These are phyloP conservation scores for Drosophila picticornis DNA, from an alignment of 2,888 invertebrate species.

Conservation along the genomic window DNA sequence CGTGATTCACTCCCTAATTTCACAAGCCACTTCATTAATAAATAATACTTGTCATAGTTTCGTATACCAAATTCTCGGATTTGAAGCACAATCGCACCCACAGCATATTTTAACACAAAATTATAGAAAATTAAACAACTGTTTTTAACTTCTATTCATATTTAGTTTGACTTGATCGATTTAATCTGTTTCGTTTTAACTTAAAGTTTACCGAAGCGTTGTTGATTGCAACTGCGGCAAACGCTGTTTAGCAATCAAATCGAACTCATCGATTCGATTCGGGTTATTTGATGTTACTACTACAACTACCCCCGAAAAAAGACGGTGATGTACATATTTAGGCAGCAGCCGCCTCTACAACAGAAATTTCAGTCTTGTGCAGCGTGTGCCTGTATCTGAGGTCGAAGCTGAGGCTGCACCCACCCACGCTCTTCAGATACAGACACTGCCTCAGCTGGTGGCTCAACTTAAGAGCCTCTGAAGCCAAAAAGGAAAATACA, in stretches of 20 bases:
- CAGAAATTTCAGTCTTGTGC: slow-evolving; percentile 5
- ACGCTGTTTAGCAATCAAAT: slow-evolving; percentile 7
- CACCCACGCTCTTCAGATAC: slow-evolving; percentile 1
- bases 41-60: not conserved
- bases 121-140: not conserved
- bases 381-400: slow-evolving; percentile 8
- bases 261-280: slow-evolving; percentile 13
- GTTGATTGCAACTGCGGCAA: not conserved
- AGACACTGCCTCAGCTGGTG: not conserved
- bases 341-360: slow-evolving; percentile 27
- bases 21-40: not conserved
- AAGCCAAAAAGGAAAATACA: slow-evolving; percentile 23
- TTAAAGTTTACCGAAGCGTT: slow-evolving; percentile 1
- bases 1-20: not conserved
- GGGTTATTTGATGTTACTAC: slow-evolving; percentile 44
- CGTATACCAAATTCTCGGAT: not conserved
- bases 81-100: not conserved
- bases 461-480: not conserved
- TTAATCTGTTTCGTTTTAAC: not conserved
- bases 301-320: slow-evolving; percentile 3
- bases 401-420: slow-evolving; percentile 5
- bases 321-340: slow-evolving; percentile 63
- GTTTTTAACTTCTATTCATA: not conserved
- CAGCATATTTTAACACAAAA: not conserved
- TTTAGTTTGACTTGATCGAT: not conserved